A percentile compares a stretch with the other conserved stretches of the same genome.
These are phyloP conservation scores for Pseudomugil tenellus DNA, from an alignment of 2,797 vertebrate genomes.

Conservation along the genomic window DNA sequence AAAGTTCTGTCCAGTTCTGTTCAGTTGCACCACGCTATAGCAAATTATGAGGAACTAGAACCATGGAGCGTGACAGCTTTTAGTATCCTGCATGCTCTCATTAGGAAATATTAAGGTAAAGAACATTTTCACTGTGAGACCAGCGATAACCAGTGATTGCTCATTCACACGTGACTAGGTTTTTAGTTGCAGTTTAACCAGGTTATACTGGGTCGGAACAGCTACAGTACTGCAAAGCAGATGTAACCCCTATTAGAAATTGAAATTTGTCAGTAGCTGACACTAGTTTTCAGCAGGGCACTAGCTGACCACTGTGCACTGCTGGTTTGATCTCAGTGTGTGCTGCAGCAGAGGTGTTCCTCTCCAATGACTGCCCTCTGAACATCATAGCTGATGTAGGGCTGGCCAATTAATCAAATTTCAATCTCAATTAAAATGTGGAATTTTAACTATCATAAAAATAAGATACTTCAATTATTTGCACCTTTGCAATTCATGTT, in stretches of 20 bases:
- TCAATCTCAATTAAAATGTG: too few relatives aligned
- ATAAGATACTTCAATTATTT: too few relatives aligned
- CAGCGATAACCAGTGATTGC: constrained; percentile 46
- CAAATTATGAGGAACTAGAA: neutral
- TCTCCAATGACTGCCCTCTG: constrained; percentile 27
- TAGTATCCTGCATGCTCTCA: neutral
- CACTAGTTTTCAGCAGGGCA: constrained; percentile 32
- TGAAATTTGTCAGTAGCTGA: constrained; percentile 45
- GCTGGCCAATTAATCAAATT: too few relatives aligned
- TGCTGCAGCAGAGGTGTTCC: constrained; percentile 22
- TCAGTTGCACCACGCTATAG: neutral
- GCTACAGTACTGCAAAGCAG: constrained; percentile 30
- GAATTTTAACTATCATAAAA: too few relatives aligned
- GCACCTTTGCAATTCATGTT: too few relatives aligned
- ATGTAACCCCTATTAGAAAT: constrained; percentile 26
- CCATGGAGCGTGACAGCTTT: neutral
- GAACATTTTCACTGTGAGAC: constrained; percentile 20
- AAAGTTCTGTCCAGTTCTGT: neutral
- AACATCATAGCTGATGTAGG: constrained; percentile 21
- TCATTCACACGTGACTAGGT: constrained; percentile 21
- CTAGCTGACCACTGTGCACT: constrained; percentile 27
- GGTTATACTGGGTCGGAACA: constrained; percentile 36
- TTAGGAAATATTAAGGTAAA: neutral
- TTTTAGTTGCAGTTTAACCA: constrained; percentile 50
- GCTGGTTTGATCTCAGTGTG: constrained; percentile 10